Conservation (phyloP, 1,140 invertebrate species). For the Euwallacea fornicatus region DNA sequence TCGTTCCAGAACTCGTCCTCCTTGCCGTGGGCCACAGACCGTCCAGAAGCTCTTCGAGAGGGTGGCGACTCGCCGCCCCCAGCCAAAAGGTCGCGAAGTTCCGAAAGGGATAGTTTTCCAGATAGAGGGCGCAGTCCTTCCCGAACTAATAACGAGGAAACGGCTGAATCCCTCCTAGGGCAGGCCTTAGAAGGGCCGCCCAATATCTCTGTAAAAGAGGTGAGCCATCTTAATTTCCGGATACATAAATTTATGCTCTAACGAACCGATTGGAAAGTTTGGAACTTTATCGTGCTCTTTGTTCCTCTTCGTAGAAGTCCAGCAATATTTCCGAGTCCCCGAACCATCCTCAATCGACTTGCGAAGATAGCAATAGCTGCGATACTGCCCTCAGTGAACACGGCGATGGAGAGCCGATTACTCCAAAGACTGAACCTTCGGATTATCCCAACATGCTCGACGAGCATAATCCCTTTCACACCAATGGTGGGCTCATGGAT, state of each 20-base stretch:
- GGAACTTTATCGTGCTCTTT: neutral
- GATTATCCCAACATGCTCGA: conserved; percentile 65
- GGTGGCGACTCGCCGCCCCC: conserved; percentile 58
- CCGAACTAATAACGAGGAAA: conserved; percentile 54
- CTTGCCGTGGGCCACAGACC: conserved; percentile 59
- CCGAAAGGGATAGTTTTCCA: conserved; percentile 46
- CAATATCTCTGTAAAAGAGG: conserved; percentile 58
- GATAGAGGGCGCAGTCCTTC: conserved; percentile 56
- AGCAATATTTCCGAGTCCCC: conserved; percentile 55
- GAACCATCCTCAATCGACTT: conserved; percentile 69
- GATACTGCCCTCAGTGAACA: conserved; percentile 70
- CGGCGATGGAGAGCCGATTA: conserved; percentile 56
- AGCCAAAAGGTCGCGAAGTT: conserved; percentile 59
- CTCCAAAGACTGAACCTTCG: conserved; percentile 63
- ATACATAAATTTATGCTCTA: neutral
- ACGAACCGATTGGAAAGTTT: neutral
- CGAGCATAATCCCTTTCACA: conserved; percentile 65
- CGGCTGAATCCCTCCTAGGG: conserved; percentile 70
- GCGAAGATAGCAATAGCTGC: conserved; percentile 75
- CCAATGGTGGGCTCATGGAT: conserved; percentile 68
- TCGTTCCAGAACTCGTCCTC: conserved; percentile 50
- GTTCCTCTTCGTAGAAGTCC: conserved; percentile 20
- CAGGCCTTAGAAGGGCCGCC: conserved; percentile 71
- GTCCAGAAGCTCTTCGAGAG: conserved; percentile 52
- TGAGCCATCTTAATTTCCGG: conserved; percentile 20